Percentiles rank a stretch among this genome's conserved stretches.
phyloP scores from a whole-genome alignment of 2,797 vertebrate genomes.

The Malacoctenus gilli region DNA sequence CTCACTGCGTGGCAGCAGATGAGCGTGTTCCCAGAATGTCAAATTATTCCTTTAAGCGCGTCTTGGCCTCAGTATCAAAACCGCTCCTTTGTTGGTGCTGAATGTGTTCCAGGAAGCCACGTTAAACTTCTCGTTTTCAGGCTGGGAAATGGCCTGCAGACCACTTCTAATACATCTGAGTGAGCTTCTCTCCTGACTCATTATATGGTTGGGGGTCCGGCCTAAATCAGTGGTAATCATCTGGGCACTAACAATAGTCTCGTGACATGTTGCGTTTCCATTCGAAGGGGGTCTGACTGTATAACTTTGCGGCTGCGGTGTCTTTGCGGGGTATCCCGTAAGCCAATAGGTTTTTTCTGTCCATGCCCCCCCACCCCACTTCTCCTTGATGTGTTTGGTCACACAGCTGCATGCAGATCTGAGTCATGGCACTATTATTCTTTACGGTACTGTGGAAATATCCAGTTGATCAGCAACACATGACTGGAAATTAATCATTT shows the following conservation, averaged over 20 bases:
- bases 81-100: constrained; percentile 14
- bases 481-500: constrained; percentile 64
- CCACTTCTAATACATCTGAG: constrained; percentile 16
- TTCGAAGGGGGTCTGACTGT: constrained; percentile 45
- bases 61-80: constrained; percentile 8
- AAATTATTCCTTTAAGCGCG: constrained; percentile 3
- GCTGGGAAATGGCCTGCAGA: constrained; percentile 24
- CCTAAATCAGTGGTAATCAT: constrained; percentile 51
- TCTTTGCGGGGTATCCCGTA: constrained; percentile 56
- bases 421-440: constrained; percentile 58
- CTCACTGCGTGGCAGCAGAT: not conserved
- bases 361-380: constrained; percentile 20
- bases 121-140: constrained; percentile 6
- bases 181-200: constrained; percentile 45
- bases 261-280: constrained; percentile 56
- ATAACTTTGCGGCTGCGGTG: constrained; percentile 43
- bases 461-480: constrained; percentile 68
- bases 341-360: constrained; percentile 35
- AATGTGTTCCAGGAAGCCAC: constrained; percentile 26
- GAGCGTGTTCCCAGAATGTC: not conserved
- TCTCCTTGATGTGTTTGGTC: constrained; percentile 52
- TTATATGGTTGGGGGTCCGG: constrained; percentile 31
- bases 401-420: constrained; percentile 63
- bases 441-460: constrained; percentile 60
- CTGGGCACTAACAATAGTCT: constrained; percentile 47